Percentiles rank a stretch among this genome's conserved stretches.
Evolutionary conservation across 2,888 invertebrate genomes (phyloP).

Genomic region (Cantharis lateralis): DNA sequence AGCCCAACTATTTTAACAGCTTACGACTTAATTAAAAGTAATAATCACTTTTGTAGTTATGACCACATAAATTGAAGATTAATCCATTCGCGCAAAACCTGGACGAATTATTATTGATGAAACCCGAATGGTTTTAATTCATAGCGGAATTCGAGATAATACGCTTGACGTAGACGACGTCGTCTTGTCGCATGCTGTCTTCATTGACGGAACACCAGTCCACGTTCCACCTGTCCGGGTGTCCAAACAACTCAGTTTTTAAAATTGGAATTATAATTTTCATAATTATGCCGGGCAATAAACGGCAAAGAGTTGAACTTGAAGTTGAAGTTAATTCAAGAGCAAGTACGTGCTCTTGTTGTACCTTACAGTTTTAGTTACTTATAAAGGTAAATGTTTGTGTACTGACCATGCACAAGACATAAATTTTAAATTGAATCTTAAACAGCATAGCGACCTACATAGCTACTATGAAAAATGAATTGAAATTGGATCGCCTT

Average conservation of each 20-base stretch:
- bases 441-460: slow-evolving; percentile 42
- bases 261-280: neutral
- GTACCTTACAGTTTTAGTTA: slow-evolving; percentile 21
- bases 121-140: neutral
- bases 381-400: slow-evolving; percentile 28
- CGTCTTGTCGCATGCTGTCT: neutral
- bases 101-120: neutral
- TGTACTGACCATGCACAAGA: slow-evolving; percentile 33
- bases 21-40: neutral
- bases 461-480: slow-evolving; percentile 34
- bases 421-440: slow-evolving; percentile 34
- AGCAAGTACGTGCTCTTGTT: slow-evolving; percentile 18
- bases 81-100: neutral
- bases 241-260: neutral
- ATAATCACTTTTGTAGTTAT: neutral
- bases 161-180: too few species aligned
- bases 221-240: neutral
- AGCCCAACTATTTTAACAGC: neutral
- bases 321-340: slow-evolving; percentile 3
- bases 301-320: neutral
- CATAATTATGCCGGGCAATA: neutral
- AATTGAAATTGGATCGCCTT: neutral
- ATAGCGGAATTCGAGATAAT: neutral
- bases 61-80: neutral
- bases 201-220: neutral